A percentile compares a stretch with the other conserved stretches of the same genome.
phyloP scores from a whole-genome alignment of 1,140 invertebrate genomes.

The Pygmarrhopalites habei region DNA sequence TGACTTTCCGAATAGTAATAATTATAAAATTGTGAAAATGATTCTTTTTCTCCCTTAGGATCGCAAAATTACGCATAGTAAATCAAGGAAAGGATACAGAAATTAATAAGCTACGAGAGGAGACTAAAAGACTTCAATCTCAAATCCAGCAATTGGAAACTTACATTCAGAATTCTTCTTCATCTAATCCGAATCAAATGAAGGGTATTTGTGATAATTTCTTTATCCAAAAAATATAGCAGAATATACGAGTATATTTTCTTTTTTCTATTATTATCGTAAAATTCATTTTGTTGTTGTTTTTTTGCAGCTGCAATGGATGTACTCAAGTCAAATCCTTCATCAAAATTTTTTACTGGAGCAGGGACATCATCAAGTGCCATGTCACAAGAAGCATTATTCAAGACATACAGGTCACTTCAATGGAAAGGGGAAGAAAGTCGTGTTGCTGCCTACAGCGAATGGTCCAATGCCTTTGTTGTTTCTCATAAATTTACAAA shows the following conservation, averaged over 20 bases:
- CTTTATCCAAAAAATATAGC: too few species aligned
- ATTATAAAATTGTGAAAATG: too few species aligned
- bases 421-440: slow-evolving; percentile 63
- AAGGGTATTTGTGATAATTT: too few species aligned
- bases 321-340: slow-evolving; percentile 10
- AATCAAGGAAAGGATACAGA: not conserved
- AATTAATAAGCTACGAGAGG: slow-evolving; percentile 24
- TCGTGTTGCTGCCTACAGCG: slow-evolving; percentile 65
- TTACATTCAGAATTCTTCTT: slow-evolving; percentile 7
- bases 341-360: not conserved
- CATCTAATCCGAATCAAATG: too few species aligned
- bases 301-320: slow-evolving; percentile 14
- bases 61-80: not conserved
- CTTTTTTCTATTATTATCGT: slow-evolving; percentile 10
- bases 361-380: not conserved
- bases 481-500: slow-evolving; percentile 54
- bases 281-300: not conserved
- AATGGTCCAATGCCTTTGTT: slow-evolving; percentile 54
- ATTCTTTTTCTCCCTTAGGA: not conserved
- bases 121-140: slow-evolving; percentile 17
- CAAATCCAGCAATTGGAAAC: slow-evolving; percentile 9
- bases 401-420: slow-evolving; percentile 54
- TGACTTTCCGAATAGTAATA: too few species aligned
- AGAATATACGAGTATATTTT: not conserved
- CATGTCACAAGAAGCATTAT: slow-evolving; percentile 43